These are phyloP conservation scores for Rattus rattus DNA, from an alignment of 2,113 vertebrate species.

Conservation along the genomic window DNA sequence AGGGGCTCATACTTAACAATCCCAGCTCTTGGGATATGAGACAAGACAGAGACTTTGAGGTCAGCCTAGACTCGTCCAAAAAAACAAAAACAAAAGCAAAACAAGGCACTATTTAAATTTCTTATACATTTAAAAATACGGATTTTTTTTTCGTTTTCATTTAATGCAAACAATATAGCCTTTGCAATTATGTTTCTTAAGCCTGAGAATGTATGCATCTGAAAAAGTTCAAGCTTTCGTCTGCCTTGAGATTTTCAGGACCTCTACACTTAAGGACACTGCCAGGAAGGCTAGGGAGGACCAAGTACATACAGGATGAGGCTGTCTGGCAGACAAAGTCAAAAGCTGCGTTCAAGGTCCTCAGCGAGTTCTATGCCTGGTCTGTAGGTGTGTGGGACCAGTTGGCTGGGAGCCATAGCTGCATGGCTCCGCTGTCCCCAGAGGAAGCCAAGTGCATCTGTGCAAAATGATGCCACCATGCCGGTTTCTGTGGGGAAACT, in stretches of 20 bases:
- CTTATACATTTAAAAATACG: background rate
- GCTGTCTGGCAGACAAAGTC: background rate
- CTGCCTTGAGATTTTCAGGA: background rate
- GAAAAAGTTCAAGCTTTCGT: background rate
- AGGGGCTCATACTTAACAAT: background rate
- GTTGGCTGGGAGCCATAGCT: background rate
- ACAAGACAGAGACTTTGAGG: background rate
- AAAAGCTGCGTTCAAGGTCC: background rate
- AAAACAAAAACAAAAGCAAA: background rate
- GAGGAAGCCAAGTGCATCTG: slow-evolving; percentile 14
- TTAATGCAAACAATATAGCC: background rate
- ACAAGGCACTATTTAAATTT: background rate
- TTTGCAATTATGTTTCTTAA: background rate
- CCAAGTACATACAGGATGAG: background rate
- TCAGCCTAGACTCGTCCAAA: background rate
- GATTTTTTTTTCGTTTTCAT: slow-evolving; percentile 4
- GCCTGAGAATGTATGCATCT: background rate
- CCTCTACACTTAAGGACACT: background rate
- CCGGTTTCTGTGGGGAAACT: background rate
- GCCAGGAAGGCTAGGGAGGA: rapidly evolving
- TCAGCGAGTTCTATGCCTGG: background rate
- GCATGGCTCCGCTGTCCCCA: background rate
- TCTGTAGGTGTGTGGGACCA: background rate
- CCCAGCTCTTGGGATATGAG: background rate
- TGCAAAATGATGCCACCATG: background rate